Base-by-base conservation (phyloP, 2,797 vertebrate genomes). In the Alauda arvensis region DNA sequence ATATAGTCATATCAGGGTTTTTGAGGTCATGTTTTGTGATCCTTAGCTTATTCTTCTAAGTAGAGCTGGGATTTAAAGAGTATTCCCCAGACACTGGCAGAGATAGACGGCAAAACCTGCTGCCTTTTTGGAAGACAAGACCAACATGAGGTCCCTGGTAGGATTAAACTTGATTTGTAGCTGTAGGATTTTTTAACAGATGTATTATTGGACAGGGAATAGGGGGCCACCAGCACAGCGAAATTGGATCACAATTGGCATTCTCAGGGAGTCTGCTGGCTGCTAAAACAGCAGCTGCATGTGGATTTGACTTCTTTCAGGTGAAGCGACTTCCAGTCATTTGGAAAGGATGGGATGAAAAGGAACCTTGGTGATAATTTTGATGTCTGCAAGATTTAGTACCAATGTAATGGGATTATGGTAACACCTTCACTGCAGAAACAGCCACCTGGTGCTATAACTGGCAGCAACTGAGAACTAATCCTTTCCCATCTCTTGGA, bases 91-190 rank as follows among this genome's bases (percentile, higher is more conserved):
- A 98, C 96, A 78, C 96, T 97, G 88, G 95, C 95, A 96, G 96
- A 97, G 96, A 97, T 97, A 97, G 97, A 96, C 82, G 51, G 96
- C 97, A 97, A 96, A 97, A 97, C 97, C 97, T 97, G 97, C 97
- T 98, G 97, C 97, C 97, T 98, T 97, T 98, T 97, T 97, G 97
- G 98, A 97, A 97, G 97, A 97, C 96, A 96, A 97, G 97, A 98
- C 98, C 98, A 98, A 98, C 98, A 98, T 98, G 97, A 98, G 97
- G 98, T 98, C 98, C 96, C 97, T 97, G 97, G 98, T 97, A 98
- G 98, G 98, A 98, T 98, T 98, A 98, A 98, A 98, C 97, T 98
- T 98, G 98, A 98, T 98, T 98, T 98, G 98, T 98, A 98, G 98
- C 98, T 96, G 97, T 98, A 98, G 98, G 98, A 98, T 98, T 98